Evolutionary conservation across 92 coral and sea anemone species (phyloP).

Genomic region (Phymanthus crucifer): DNA sequence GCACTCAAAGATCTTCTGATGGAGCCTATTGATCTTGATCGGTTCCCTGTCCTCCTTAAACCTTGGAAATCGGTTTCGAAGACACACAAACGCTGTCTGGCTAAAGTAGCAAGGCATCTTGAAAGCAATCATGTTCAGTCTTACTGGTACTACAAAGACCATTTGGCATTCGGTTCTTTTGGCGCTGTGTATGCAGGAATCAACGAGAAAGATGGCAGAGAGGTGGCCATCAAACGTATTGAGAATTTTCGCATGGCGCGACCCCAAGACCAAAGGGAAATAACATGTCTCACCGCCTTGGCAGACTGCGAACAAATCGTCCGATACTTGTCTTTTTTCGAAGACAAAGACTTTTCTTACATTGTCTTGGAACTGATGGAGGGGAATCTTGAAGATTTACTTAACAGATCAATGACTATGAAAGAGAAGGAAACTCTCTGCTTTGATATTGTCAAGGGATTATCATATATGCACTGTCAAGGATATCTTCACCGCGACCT

Average conservation of each 20-base stretch:
- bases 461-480: background rate
- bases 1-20: background rate
- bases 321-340: background rate
- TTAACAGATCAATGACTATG: background rate
- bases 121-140: background rate
- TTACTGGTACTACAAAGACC: background rate
- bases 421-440: background rate
- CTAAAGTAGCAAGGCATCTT: background rate
- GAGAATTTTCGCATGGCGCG: background rate
- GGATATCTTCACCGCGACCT: background rate
- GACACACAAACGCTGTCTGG: background rate
- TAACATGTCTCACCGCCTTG: background rate
- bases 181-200: background rate
- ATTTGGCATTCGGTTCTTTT: background rate
- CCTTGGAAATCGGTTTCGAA: background rate
- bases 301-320: background rate
- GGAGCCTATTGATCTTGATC: background rate
- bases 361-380: background rate
- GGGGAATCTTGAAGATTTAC: background rate
- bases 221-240: background rate
- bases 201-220: conserved; percentile 2
- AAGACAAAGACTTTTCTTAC: background rate
- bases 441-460: background rate
- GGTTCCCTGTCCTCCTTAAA: background rate
- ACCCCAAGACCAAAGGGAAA: background rate